Base-by-base conservation (phyloP, 2,113 vertebrate genomes). In the Hyla sarda region DNA sequence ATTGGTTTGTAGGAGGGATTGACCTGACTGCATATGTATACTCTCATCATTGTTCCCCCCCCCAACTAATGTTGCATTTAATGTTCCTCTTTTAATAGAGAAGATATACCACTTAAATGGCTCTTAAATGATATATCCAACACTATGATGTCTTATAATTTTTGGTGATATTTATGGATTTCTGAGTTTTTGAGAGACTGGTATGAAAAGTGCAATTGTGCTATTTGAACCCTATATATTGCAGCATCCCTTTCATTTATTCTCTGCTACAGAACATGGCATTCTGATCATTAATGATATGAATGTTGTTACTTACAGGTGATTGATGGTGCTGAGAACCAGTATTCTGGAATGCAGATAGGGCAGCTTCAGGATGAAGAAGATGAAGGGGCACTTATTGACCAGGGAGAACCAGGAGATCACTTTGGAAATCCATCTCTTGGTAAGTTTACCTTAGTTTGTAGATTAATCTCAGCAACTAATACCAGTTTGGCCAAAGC, bases 351-450 rank as follows among this genome's bases (percentile, higher is more conserved):
- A 79, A 94, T 96, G 96, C 97, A 97, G 47, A 96, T 95, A 0
- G 96, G 96, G 54, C 96, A 94, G 23, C 91, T 96, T 0, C 97
- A 96, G 88, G 97, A 99, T 83, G 97, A 97, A 48, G 97, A 97
- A 65, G 97, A 99, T 85, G 97, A 97, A 81, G 90, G 91, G 37
- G 23, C 91, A 0, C 92, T 90, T 14, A 12, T 92, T 52, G 91
- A 94, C 11, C 91, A 92, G 1, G 93, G 90, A 58, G 95, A 95
- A 2, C 91, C 93, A 4, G 92, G 88, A 50, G 95, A 95, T 2
- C 91, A 92, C 11, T 96, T 97, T 89, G 89, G 94, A 83, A 94
- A 90, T 88, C 94, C 96, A 5, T 94, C 95, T 3, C 56, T 96
- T 2, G 97, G 98, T 99, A 94, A 0, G 1, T 47, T 77, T 9